A percentile compares a stretch with the other conserved stretches of the same genome.
These are phyloP conservation scores for Limnephilus lunatus DNA, from an alignment of 2,888 invertebrate species.

Conservation along the genomic window DNA sequence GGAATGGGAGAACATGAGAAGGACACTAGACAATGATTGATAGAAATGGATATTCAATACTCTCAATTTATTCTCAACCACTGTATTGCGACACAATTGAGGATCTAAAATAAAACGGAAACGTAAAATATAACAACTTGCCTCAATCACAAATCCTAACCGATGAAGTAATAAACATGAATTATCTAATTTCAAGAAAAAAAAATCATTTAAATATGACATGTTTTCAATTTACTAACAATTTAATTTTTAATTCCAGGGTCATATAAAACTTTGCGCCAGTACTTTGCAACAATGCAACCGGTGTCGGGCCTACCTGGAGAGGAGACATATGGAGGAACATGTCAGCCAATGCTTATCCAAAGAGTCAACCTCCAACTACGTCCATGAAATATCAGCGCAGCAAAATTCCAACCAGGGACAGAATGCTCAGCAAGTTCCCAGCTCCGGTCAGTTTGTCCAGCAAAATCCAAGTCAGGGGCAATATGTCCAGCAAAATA, in stretches of 20 bases:
- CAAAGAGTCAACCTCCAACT: neutral
- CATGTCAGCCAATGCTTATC: constrained; percentile 8
- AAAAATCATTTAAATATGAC: no score
- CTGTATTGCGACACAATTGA: neutral
- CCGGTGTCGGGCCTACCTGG: constrained; percentile 83
- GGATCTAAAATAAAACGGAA: neutral
- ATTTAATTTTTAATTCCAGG: constrained; percentile 70
- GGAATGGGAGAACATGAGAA: neutral
- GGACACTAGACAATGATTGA: neutral
- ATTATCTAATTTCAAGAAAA: no score
- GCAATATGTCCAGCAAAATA: neutral
- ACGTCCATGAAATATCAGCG: neutral
- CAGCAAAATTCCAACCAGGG: neutral
- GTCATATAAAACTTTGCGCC: constrained; percentile 83
- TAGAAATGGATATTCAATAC: neutral
- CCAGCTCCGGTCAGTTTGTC: neutral
- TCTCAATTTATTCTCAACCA: neutral
- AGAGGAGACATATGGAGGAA: constrained; percentile 71
- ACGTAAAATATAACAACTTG: no score
- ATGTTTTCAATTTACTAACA: neutral
- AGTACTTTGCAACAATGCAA: constrained; percentile 85
- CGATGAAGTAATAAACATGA: neutral
- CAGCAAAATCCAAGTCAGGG: neutral
- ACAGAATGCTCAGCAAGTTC: neutral
- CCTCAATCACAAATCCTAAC: neutral